Evolutionary conservation across 37 sponge, comb jelly and placozoan genomes (phyloP).

Genomic region (Geodia barretti): DNA sequence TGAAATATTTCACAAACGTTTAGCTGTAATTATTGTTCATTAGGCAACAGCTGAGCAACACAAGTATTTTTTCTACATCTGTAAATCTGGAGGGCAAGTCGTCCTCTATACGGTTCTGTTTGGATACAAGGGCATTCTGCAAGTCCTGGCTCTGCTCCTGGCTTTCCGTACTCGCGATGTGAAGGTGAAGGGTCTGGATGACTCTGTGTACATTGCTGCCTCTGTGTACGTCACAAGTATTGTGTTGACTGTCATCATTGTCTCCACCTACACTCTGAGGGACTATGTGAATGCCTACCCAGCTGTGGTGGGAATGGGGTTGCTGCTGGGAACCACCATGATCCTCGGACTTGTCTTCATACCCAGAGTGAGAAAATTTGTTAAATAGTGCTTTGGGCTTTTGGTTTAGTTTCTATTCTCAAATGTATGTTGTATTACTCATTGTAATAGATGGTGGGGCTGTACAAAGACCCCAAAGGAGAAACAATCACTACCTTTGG

Average conservation of each 20-base stretch:
- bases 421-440: neutral
- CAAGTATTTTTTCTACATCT: conserved; percentile 16
- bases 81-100: neutral
- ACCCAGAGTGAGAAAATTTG: conserved; percentile 14
- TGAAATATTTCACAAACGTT: no score
- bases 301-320: neutral
- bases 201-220: conserved; percentile 23
- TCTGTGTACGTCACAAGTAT: conserved; percentile 23
- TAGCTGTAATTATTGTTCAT: no score
- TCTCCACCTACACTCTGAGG: neutral
- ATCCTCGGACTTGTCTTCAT: conserved; percentile 27
- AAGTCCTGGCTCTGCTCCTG: conserved; percentile 21
- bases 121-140: conserved; percentile 33
- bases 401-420: neutral
- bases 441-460: conserved; percentile 6
- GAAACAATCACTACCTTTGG: no score
- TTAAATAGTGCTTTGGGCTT: neutral
- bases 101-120: conserved; percentile 6
- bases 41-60: no score
- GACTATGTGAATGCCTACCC: neutral
- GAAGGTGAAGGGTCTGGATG: conserved; percentile 29
- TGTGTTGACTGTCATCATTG: neutral
- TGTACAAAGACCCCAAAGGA: conserved; percentile 42
- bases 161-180: conserved; percentile 33
- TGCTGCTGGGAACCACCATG: neutral